Percentiles rank a stretch among this genome's conserved stretches.
Conservation (phyloP, 2,797 vertebrate genomes). For the Alosa sapidissima region DNA sequence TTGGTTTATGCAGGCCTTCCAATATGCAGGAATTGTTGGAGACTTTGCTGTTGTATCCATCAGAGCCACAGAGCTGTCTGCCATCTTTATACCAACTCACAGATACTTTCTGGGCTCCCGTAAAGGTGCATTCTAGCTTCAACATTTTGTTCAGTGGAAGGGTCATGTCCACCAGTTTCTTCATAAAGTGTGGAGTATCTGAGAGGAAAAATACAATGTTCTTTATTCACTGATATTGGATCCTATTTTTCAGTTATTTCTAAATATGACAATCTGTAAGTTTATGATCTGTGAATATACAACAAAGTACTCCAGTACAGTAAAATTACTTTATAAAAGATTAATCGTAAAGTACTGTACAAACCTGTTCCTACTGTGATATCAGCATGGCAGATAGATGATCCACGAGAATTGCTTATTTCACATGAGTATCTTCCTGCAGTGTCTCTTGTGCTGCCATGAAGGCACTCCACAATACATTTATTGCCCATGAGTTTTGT, state of each 20-base stretch:
- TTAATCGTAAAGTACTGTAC: not conserved
- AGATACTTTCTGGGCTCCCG: not conserved
- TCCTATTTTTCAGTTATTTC: too few relatives aligned
- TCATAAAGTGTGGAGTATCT: conserved; percentile 68
- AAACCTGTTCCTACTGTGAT: conserved; percentile 37
- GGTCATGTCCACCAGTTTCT: conserved; percentile 60
- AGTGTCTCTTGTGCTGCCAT: conserved; percentile 35
- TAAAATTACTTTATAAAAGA: too few relatives aligned
- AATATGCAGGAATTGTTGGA: conserved; percentile 68
- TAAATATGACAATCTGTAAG: too few relatives aligned
- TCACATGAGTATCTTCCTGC: conserved; percentile 46
- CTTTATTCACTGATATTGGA: not conserved
- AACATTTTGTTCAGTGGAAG: conserved; percentile 76
- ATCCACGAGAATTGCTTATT: conserved; percentile 74
- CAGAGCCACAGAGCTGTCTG: conserved; percentile 63
- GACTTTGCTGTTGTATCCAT: conserved; percentile 74
- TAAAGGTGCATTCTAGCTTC: conserved; percentile 21
- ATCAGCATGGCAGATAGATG: conserved; percentile 37
- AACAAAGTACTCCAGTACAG: too few relatives aligned
- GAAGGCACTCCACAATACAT: conserved; percentile 37
- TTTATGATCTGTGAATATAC: too few relatives aligned
- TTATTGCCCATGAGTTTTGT: conserved; percentile 42
- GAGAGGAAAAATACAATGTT: conserved; percentile 45
- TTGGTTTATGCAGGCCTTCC: conserved; percentile 33
- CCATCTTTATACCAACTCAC: not conserved